Percentiles rank a stretch among this genome's conserved stretches.
These are phyloP conservation scores for Lissocephala sabroskyi DNA, from an alignment of 2,888 invertebrate species.

Conservation along the genomic window DNA sequence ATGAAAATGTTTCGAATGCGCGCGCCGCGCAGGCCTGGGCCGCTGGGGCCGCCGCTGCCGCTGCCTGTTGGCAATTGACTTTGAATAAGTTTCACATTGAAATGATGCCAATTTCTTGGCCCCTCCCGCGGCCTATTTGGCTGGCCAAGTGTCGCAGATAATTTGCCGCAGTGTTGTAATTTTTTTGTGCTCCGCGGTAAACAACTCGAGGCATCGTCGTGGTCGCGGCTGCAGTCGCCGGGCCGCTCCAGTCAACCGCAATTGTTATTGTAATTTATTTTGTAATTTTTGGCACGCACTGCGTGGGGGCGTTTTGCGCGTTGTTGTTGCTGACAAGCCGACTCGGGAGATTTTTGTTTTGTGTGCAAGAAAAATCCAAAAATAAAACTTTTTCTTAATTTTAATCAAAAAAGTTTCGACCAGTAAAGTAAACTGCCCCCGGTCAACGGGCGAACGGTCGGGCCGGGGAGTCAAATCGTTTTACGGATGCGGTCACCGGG, in stretches of 20 bases:
- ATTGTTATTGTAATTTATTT: constrained; percentile 50
- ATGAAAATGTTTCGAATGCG: constrained; percentile 58
- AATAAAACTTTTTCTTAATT: constrained; percentile 47
- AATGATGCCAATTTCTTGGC: constrained; percentile 49
- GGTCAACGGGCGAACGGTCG: too few relatives aligned
- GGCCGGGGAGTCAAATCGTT: constrained; percentile 15
- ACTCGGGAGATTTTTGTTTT: background rate
- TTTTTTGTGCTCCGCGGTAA: constrained; percentile 29
- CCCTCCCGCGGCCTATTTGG: constrained; percentile 25
- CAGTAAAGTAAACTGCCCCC: background rate
- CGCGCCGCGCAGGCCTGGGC: constrained; percentile 20
- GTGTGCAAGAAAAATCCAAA: background rate
- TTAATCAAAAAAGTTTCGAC: constrained; percentile 53
- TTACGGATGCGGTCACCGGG: constrained; percentile 54
- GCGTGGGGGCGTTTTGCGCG: constrained; percentile 26
- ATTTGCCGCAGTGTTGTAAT: constrained; percentile 42
- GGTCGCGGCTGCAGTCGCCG: constrained; percentile 11
- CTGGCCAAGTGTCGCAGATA: constrained; percentile 45
- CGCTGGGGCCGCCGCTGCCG: constrained; percentile 16
- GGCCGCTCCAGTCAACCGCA: too few relatives aligned
- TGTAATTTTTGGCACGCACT: constrained; percentile 25
- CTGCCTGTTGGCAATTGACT: constrained; percentile 51
- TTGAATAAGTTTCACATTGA: constrained; percentile 59
- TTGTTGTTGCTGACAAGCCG: constrained; percentile 5
- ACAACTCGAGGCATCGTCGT: constrained; percentile 28